These are phyloP conservation scores for Phortica variegata DNA, from an alignment of 1,140 invertebrate genomes.

Conservation along the genomic window DNA sequence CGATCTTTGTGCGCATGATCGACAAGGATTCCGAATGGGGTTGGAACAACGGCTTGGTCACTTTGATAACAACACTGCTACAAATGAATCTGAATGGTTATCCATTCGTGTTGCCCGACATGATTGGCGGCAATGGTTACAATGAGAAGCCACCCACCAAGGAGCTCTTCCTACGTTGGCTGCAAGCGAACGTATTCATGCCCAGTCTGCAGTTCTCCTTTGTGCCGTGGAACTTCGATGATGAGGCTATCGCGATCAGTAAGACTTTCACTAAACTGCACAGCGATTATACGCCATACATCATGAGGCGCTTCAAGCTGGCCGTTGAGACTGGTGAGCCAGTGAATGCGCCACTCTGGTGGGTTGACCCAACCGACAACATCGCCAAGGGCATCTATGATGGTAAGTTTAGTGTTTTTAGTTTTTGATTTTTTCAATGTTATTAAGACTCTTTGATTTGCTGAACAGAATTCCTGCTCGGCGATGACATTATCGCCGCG, in stretches of 20 bases:
- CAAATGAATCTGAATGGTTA: constrained; percentile 84
- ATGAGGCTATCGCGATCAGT: constrained; percentile 68
- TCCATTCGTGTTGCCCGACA: constrained; percentile 82
- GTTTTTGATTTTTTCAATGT: background rate
- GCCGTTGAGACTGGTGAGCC: constrained; percentile 68
- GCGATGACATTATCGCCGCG: constrained; percentile 81
- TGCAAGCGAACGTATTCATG: constrained; percentile 84
- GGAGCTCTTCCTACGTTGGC: constrained; percentile 88
- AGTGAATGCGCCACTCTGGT: constrained; percentile 89
- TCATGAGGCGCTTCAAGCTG: constrained; percentile 64
- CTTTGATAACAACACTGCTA: constrained; percentile 77
- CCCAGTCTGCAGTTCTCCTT: constrained; percentile 86
- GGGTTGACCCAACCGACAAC: constrained; percentile 73
- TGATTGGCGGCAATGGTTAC: constrained; percentile 89
- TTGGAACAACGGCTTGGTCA: constrained; percentile 73
- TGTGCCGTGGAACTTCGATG: constrained; percentile 83
- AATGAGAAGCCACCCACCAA: constrained; percentile 64
- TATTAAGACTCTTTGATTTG: constrained; percentile 29
- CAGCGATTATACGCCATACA: constrained; percentile 64
- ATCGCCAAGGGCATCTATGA: constrained; percentile 68
- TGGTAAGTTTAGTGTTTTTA: constrained; percentile 58
- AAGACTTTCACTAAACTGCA: constrained; percentile 70
- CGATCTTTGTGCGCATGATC: constrained; percentile 84
- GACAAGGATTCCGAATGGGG: constrained; percentile 84
- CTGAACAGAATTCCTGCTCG: constrained; percentile 75